Evolutionary conservation across 2,888 invertebrate species (phyloP).

Genomic region (Linnaemya vulpina): DNA sequence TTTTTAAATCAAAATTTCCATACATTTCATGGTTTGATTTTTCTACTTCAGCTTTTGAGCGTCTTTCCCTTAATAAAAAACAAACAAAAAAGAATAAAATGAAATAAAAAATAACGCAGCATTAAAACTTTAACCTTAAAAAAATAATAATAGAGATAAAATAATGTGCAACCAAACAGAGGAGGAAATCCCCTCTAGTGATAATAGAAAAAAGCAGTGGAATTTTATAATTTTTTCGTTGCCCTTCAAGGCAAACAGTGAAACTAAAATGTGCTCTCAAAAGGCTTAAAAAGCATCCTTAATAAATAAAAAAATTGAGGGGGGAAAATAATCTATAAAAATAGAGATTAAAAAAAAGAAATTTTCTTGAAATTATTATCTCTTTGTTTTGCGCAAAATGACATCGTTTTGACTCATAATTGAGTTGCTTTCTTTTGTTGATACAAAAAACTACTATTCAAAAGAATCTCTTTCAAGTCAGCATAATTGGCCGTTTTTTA

Average conservation of each 20-base stretch:
- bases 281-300: conserved; percentile 29
- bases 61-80: not conserved
- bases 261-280: conserved; percentile 19
- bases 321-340: not conserved
- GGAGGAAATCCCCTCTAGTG: conserved; percentile 10
- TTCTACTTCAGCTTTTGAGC: not conserved
- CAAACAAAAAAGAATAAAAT: not conserved
- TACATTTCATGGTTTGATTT: not conserved
- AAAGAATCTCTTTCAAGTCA: not conserved
- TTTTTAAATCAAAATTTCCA: too few relatives aligned
- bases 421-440: not conserved
- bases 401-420: conserved; percentile 12
- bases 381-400: conserved; percentile 5
- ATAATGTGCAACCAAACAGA: not conserved
- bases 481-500: conserved; percentile 1
- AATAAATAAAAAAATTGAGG: not conserved
- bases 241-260: conserved; percentile 4
- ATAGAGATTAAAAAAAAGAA: not conserved
- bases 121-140: conserved; percentile 33
- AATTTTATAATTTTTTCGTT: conserved; percentile 30
- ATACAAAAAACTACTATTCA: not conserved
- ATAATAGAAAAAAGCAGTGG: conserved; percentile 25
- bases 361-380: conserved; percentile 20
- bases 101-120: too few relatives aligned
- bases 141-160: conserved; percentile 27